Base-by-base conservation (phyloP, 2,888 invertebrate genomes). In the Nematopogon swammerdamellus region DNA sequence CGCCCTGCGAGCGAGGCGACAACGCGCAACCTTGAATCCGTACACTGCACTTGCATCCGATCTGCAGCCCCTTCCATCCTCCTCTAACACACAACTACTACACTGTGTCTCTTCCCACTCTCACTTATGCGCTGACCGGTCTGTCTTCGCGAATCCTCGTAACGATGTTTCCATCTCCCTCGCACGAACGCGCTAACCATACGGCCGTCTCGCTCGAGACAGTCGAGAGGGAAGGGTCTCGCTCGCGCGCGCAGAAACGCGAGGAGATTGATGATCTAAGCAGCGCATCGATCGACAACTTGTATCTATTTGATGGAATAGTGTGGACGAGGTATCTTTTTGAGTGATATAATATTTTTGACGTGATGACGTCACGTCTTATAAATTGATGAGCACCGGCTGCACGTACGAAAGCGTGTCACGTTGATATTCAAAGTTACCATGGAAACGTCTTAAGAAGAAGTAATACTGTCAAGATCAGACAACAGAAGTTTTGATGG, bases 191-290 rank as follows among this genome's bases (percentile, higher is more conserved):
- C 11, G 43, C 14, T 18, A 14, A 36, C 18, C 50, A 59, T 51
- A 19, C 10, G 25, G 17, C 55, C 51, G 17, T 67, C 67, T 56
- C 63, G 30, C 55, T 67, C 67, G 53, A 53, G 60, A 58, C 62
- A 53, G 58, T 58, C 60, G 57, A 68, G 65, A 16, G 16, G 11
- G 25, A 29, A 19, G n/a, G n/a, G 19, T 48, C 47, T 48, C 47
- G n/a, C 25, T 66, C 64, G 67, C 67, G 59, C 59, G 57, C 67
- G 64, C 67, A 71, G 72, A 74, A 71, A 66, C 67, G 63, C 54
- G 57, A 61, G 65, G 61, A 67, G 70, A 70, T 71, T 71, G 72
- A 74, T 72, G 72, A 72, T 70, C 68, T 70, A 69, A 70, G 64
- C 68, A 58, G 55, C 53, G 61, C 59, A 63, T 65, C 64, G 64